Evolutionary conservation across 2,888 invertebrate genomes (phyloP), one percentile per base, ranked within the genome.

Genomic region (Pammene aurita): DNA sequence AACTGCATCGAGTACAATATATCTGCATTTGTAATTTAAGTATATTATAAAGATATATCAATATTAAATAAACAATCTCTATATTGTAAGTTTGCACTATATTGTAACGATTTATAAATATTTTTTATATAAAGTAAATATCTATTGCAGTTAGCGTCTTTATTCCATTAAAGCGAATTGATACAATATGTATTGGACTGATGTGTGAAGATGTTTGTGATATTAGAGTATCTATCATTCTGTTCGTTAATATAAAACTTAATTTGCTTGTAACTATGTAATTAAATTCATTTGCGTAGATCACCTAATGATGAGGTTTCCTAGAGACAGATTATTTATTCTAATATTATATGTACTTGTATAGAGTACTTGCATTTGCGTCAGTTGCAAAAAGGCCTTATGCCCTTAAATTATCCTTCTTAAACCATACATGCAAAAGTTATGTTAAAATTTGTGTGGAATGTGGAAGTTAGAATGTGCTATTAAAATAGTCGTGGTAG

Each of bases 151-250:
- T 50, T n/a, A 38, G 48, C 61, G 61, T 18, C 48, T 38, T 61
- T 61, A 18, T 61, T 38, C 11, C 34, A 2, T 38, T 5, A 16
- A 5, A 48, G 48, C 10, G 38, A 62, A 18, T 54, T 60, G 26
- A 18, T 80, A 79, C 77, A 84, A 80, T 81, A 79, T 83, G 82
- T 78, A 77, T 77, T 76, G 73, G 89, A 90, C 89, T 90, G 90
- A 89, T 84, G 86, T 85, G 85, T 81, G 83, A 76, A 82, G 82
- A 81, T 80, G 85, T 80, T 84, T 90, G 90, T 90, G 90, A 89
- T 90, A 90, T 82, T 85, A 86, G 84, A 75, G 54, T 72, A 70
- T 78, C 76, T 72, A 70, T 78, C 76, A 75, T 73, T 77, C 67
- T 72, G 72, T 76, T 38, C 44, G 52, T 68, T 65, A 66, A 72